Evolutionary conservation across 2,113 vertebrate genomes (phyloP).

Genomic region (Xiphorhynchus elegans): DNA sequence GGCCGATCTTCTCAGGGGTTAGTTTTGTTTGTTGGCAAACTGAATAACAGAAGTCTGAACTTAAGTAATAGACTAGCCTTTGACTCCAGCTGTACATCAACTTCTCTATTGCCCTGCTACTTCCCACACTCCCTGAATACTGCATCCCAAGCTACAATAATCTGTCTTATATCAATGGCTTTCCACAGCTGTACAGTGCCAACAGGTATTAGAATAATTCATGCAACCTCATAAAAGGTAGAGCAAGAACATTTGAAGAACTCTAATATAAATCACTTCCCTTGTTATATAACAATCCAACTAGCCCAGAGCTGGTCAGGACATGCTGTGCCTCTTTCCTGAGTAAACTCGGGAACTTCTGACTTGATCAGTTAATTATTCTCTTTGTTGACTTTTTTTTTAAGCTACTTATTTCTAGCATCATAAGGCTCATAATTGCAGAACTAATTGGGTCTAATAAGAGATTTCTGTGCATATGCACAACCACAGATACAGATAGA

Average conservation of each 20-base stretch:
- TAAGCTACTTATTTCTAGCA: background rate
- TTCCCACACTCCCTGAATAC: background rate
- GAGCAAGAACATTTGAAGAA: background rate
- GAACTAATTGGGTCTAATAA: background rate
- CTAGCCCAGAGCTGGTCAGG: background rate
- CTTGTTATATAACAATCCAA: background rate
- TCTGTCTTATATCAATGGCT: background rate
- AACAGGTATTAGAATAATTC: constrained; percentile 27
- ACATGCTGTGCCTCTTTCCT: background rate
- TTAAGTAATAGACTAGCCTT: constrained; percentile 48
- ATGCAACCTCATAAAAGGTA: background rate
- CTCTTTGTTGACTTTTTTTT: background rate
- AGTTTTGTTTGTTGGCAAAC: constrained; percentile 60
- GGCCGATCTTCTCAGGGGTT: constrained; percentile 42
- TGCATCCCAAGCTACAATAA: background rate
- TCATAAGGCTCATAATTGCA: background rate
- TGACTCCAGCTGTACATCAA: constrained; percentile 50
- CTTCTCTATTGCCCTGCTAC: background rate
- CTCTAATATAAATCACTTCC: background rate
- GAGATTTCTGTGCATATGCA: background rate
- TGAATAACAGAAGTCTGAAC: constrained; percentile 37
- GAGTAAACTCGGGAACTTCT: background rate
- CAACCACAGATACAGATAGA: background rate
- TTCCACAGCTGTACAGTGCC: background rate
- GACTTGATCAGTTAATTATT: background rate